A percentile compares a stretch with the other conserved stretches of the same genome.
Evolutionary conservation across 2,797 vertebrate species (phyloP).

Genomic region (Adelosebastes latens): DNA sequence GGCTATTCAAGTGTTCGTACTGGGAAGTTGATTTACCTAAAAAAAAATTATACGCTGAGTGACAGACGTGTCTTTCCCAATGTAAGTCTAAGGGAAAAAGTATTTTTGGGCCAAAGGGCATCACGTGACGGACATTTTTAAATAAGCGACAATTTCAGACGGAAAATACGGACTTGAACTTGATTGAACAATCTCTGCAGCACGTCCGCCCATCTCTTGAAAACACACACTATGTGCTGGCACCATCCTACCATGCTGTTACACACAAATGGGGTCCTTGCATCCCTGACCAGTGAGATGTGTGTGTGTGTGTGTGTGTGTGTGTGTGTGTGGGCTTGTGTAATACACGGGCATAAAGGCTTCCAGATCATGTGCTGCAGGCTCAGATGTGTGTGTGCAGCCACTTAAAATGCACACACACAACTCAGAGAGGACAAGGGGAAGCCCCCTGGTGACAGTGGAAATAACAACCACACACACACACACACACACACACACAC

Average conservation of each 20-base stretch:
- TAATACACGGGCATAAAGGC: background rate
- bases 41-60: no score
- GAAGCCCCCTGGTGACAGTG: constrained; percentile 45
- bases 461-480: constrained; percentile 28
- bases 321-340: constrained; percentile 2
- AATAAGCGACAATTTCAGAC: no score
- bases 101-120: no score
- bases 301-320: constrained; percentile 5
- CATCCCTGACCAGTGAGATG: constrained; percentile 5
- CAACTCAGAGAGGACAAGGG: constrained; percentile 12
- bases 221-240: background rate
- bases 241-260: background rate
- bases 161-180: no score
- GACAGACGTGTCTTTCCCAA: no score
- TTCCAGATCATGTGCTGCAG: constrained; percentile 33
- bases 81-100: no score
- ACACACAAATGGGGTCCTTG: background rate
- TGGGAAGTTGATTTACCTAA: no score
- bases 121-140: no score
- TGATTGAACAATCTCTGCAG: background rate
- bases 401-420: constrained; percentile 14
- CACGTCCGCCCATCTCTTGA: background rate
- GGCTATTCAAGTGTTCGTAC: no score
- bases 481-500: constrained; percentile 1
- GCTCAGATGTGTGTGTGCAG: constrained; percentile 18